Evolutionary conservation across 2,888 invertebrate genomes (phyloP).

Genomic region (Geotrupes spiniger): DNA sequence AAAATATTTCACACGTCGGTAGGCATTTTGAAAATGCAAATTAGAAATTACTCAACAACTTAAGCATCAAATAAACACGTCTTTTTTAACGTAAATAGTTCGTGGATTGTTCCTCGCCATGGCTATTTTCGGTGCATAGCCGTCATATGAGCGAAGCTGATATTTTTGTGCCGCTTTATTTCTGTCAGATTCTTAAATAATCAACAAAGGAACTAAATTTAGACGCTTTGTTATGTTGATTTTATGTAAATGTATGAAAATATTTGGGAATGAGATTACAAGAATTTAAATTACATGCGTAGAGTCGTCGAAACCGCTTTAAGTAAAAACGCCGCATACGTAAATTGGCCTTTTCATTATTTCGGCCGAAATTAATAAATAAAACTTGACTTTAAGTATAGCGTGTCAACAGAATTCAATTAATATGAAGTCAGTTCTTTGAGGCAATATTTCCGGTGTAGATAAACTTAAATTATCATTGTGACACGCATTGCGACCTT

Average conservation of each 20-base stretch:
- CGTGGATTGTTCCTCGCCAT: background rate
- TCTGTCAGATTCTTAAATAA: constrained; percentile 9
- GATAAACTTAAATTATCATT: no score
- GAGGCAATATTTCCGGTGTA: no score
- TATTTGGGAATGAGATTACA: constrained; percentile 5
- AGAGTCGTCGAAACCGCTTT: no score
- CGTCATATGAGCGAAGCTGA: background rate
- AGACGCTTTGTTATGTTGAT: constrained; percentile 22
- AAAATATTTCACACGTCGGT: background rate
- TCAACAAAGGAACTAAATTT: constrained; percentile 23
- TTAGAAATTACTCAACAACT: constrained; percentile 2
- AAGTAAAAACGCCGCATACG: no score
- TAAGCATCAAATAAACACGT: constrained; percentile 1
- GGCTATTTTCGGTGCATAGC: background rate
- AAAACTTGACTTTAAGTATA: no score
- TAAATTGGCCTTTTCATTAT: no score
- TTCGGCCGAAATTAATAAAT: no score
- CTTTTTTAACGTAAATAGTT: background rate
- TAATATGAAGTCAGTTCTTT: no score
- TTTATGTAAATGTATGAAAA: constrained; percentile 22
- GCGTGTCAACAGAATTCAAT: no score
- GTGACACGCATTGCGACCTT: background rate
- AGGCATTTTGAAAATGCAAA: constrained; percentile 1
- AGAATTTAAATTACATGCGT: background rate
- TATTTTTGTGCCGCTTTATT: constrained; percentile 4